phyloP scores from a whole-genome alignment of 1,140 invertebrate genomes.

The Macrobrachium nipponense region DNA sequence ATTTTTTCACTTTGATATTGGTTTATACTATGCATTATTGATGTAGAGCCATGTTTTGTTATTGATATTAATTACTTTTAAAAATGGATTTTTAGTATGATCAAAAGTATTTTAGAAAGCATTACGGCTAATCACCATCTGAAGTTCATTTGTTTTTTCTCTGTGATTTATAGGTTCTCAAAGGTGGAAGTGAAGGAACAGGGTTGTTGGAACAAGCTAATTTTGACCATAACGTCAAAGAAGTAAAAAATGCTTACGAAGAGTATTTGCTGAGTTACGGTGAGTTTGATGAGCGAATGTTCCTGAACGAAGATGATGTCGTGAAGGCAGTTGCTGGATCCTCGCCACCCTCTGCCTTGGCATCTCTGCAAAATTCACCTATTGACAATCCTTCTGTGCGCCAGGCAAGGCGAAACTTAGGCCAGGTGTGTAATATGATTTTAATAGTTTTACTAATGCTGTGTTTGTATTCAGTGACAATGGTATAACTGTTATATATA shows the following conservation, averaged over 20 bases:
- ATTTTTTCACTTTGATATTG: no score
- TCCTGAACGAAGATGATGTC: conserved; percentile 73
- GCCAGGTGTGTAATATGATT: conserved; percentile 20
- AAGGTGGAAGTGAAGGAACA: conserved; percentile 57
- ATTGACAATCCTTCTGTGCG: conserved; percentile 37
- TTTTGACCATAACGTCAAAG: conserved; percentile 86
- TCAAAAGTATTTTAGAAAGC: background rate
- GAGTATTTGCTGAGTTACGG: conserved; percentile 90
- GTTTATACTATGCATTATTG: background rate
- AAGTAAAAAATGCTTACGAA: conserved; percentile 89
- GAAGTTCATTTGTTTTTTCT: background rate
- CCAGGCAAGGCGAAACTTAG: conserved; percentile 50
- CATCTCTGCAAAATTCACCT: conserved; percentile 26
- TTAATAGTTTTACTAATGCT: background rate
- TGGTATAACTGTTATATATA: no score
- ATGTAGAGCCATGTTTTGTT: no score
- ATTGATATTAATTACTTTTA: no score
- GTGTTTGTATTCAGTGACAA: no score
- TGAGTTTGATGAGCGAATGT: conserved; percentile 97
- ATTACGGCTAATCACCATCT: background rate
- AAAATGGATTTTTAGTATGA: background rate
- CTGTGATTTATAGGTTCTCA: conserved; percentile 38
- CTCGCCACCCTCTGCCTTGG: conserved; percentile 33
- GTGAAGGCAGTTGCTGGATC: conserved; percentile 23
- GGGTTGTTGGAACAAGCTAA: conserved; percentile 79